Evolutionary conservation across 1,140 invertebrate genomes (phyloP), one percentile per base, ranked within the genome.

Genomic region (Drosophila teissieri): DNA sequence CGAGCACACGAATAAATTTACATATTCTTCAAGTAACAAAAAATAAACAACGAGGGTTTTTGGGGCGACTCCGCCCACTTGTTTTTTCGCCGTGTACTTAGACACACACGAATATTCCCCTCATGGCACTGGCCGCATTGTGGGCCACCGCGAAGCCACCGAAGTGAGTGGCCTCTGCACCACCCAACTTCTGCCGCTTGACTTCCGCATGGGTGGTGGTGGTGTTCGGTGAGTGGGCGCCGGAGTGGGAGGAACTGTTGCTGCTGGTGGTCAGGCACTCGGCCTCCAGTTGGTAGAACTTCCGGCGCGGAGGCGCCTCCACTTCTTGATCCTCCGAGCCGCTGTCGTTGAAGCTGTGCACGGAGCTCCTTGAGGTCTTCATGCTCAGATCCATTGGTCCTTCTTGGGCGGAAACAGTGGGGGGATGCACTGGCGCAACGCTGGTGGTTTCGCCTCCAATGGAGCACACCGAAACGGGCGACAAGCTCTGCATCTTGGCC

Each of bases 311-410:
- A 19, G 76, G 61, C 45, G 42, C 31, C 56, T 77, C 84, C 14
- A 77, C 46, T 51, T 91, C 90, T 17, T 91, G 83, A 22, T 85
- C 69, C 70, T 84, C 64, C 17, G 78, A 89, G 46, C 78, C 90
- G 64, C 88, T 91, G 65, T 90, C 78, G 15, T 88, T 91, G 80
- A 80, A 81, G 49, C 83, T 91, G 53, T 91, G 80, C 69, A 88
- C 84, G 4, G 85, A 91, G n/a, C 81, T 78, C n/a, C 86, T 46
- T 14, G 90, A 89, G 3, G 94, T 93, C 83, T 96, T 96, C 92
- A 96, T 95, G 10, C 95, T 96, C 22, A 97, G 93, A 81, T 97
- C 96, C 90, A 97, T 97, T 19, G 96, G 96, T 65, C 95, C 94
- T 42, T 96, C 95, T 83, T 95, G 94, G 94, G 61, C 68, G 17